Conservation (phyloP, 1,140 invertebrate genomes). For the Diachasmimorpha longicaudata region DNA sequence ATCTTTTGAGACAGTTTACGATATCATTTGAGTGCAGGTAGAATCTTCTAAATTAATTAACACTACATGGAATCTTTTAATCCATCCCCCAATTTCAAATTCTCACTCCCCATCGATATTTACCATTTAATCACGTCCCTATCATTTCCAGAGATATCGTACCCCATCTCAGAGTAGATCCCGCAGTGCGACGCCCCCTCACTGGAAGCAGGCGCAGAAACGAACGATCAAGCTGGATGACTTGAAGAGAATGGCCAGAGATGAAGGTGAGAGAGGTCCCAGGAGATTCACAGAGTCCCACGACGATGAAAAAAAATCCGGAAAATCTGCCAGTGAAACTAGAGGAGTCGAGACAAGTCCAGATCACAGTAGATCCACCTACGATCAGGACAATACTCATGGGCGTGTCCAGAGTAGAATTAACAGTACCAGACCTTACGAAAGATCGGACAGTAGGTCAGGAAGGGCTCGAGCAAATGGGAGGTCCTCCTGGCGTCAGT, state of each 20-base stretch:
- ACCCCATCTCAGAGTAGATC: slow-evolving; percentile 84
- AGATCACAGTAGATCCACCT: slow-evolving; percentile 16
- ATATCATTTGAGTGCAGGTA: too few species aligned
- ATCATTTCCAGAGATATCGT: slow-evolving; percentile 74
- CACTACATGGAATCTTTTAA: too few species aligned
- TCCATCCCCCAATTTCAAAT: too few species aligned
- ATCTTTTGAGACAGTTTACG: too few species aligned
- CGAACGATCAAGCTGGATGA: slow-evolving; percentile 82
- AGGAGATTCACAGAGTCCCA: slow-evolving; percentile 61
- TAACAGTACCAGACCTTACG: neutral
- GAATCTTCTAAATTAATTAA: too few species aligned
- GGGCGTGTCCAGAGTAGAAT: neutral
- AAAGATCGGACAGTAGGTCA: slow-evolving; percentile 32
- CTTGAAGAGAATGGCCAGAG: slow-evolving; percentile 72
- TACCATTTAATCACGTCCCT: slow-evolving; percentile 23
- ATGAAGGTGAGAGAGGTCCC: slow-evolving; percentile 70
- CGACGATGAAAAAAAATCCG: slow-evolving; percentile 32
- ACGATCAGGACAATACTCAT: slow-evolving; percentile 1
- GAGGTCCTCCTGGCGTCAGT: slow-evolving; percentile 42
- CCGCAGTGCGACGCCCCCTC: slow-evolving; percentile 84
- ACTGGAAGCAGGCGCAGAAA: slow-evolving; percentile 87
- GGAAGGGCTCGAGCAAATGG: slow-evolving; percentile 39
- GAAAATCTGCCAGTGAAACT: slow-evolving; percentile 26
- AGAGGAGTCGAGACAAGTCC: slow-evolving; percentile 31
- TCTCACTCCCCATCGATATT: too few species aligned